Percentiles rank a stretch among this genome's conserved stretches.
Evolutionary conservation across 1,140 invertebrate species (phyloP).

Genomic region (Brachionus plicatilis): DNA sequence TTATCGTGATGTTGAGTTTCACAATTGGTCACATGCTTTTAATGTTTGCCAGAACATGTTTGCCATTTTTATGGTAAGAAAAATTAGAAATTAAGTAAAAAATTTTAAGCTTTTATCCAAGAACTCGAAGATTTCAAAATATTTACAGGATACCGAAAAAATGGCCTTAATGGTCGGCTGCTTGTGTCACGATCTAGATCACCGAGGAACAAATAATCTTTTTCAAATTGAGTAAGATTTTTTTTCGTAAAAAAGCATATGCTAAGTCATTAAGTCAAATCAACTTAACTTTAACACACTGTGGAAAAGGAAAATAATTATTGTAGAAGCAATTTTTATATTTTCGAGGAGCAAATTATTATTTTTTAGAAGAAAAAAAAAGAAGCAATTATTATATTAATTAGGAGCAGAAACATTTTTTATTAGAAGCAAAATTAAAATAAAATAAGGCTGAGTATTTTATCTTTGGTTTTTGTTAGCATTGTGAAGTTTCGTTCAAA

Average conservation of each 20-base stretch:
- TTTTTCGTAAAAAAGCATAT: not conserved
- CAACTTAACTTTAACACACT: no score
- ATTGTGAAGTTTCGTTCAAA: no score
- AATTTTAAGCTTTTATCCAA: conserved; percentile 46
- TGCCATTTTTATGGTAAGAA: conserved; percentile 65
- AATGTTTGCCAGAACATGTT: conserved; percentile 97
- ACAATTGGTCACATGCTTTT: conserved; percentile 93
- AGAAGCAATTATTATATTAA: no score
- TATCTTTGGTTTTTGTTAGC: no score
- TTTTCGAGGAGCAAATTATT: no score
- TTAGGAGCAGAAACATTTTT: no score
- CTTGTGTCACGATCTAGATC: conserved; percentile 56
- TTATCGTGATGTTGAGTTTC: conserved; percentile 90
- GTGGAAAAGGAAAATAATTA: no score
- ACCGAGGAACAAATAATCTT: conserved; percentile 50
- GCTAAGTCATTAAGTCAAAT: no score
- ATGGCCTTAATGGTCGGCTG: conserved; percentile 51
- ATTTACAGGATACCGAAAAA: conserved; percentile 48
- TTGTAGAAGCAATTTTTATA: no score
- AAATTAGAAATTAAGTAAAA: not conserved
- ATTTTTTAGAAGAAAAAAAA: no score
- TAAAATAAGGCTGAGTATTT: no score
- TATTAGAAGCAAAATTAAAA: no score
- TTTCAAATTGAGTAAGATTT: conserved; percentile 22
- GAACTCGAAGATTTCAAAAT: not conserved